Evolutionary conservation across 2,888 invertebrate species (phyloP).

Genomic region (Drosophila incognita): DNA sequence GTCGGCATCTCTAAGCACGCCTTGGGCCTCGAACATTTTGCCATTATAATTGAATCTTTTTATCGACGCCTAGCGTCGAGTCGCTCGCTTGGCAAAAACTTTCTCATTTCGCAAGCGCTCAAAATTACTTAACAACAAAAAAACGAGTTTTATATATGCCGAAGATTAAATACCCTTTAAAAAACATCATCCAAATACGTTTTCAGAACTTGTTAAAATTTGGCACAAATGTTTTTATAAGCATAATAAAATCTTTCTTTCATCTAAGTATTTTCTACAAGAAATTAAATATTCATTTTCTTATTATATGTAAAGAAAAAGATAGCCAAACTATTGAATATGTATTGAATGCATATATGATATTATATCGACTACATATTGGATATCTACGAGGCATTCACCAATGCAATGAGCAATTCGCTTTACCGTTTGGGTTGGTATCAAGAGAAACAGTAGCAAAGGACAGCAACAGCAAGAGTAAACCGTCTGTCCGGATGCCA

Average conservation of each 20-base stretch:
- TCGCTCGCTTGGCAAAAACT: slow-evolving; percentile 55
- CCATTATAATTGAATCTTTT: slow-evolving; percentile 78
- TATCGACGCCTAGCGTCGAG: slow-evolving; percentile 54
- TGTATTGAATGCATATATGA: not conserved
- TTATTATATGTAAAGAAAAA: not conserved
- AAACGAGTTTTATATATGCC: not conserved
- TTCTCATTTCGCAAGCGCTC: slow-evolving; percentile 75
- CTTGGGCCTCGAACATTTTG: slow-evolving; percentile 38
- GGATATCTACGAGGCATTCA: not conserved
- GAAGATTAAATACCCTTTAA: not conserved
- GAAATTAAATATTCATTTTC: not conserved
- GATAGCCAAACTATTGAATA: not conserved
- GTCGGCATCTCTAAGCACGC: slow-evolving; percentile 9
- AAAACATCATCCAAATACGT: not conserved
- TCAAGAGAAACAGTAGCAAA: not conserved
- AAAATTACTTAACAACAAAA: slow-evolving; percentile 66
- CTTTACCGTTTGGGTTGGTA: not conserved
- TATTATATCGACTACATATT: not conserved
- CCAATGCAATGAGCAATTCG: not conserved
- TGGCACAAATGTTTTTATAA: not conserved
- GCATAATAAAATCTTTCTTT: not conserved
- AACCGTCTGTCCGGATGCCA: slow-evolving; percentile 42
- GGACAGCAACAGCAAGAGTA: not conserved
- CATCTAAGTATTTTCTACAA: not conserved
- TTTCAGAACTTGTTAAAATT: not conserved